Percentiles rank a stretch among this genome's conserved stretches.
Evolutionary conservation across 2,113 vertebrate species (phyloP).

Genomic region (Neogobius melanostomus): DNA sequence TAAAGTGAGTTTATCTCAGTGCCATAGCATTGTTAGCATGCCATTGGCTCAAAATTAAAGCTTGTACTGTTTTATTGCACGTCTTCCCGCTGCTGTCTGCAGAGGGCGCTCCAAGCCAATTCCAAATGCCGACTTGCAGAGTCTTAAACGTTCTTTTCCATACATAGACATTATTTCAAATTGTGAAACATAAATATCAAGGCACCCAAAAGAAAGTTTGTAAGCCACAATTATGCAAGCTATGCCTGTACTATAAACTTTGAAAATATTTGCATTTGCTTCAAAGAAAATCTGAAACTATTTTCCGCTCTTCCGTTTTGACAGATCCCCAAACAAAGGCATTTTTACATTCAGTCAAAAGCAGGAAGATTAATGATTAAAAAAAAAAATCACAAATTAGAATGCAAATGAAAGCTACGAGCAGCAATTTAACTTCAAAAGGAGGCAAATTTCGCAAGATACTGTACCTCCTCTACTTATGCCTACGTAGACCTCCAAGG

Average conservation of each 20-base stretch:
- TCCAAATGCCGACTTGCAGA: too few species aligned
- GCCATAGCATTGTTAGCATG: too few species aligned
- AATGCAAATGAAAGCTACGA: conserved; percentile 47
- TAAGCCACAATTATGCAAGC: too few species aligned
- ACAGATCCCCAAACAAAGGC: conserved; percentile 20
- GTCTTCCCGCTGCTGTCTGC: too few species aligned
- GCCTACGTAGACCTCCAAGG: conserved; percentile 37
- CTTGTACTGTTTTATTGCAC: too few species aligned
- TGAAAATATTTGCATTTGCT: not conserved
- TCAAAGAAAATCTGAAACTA: not conserved
- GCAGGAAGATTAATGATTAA: conserved; percentile 1
- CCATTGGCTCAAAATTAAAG: too few species aligned
- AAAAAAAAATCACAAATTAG: conserved; percentile 39
- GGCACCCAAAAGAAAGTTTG: too few species aligned
- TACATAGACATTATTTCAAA: too few species aligned
- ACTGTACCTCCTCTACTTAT: conserved; percentile 28
- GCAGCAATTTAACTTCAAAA: conserved; percentile 62
- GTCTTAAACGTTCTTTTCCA: too few species aligned
- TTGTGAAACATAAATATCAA: too few species aligned
- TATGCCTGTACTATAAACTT: not conserved
- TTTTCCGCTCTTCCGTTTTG: not conserved
- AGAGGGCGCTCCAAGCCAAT: too few species aligned
- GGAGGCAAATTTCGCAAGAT: conserved; percentile 30
- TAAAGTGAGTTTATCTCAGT: too few species aligned
- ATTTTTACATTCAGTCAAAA: conserved; percentile 18